phyloP scores from a whole-genome alignment of 2,797 vertebrate genomes.

The Galago senegalensis region DNA sequence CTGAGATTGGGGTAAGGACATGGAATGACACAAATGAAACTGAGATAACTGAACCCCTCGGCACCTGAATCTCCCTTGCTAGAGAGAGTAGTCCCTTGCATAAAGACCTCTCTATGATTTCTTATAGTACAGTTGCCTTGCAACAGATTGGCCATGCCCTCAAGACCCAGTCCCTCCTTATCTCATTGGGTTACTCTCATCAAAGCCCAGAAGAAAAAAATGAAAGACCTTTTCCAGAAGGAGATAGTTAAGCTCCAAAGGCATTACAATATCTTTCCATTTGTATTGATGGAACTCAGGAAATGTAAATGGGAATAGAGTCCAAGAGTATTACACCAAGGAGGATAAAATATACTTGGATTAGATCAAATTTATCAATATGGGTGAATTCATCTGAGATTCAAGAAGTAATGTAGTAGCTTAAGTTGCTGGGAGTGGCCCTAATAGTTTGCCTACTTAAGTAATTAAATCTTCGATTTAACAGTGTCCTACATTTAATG shows the following conservation, averaged over 20 bases:
- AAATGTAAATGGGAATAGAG: slow-evolving; percentile 6
- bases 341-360: slow-evolving; percentile 3
- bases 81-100: neutral
- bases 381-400: slow-evolving; percentile 15
- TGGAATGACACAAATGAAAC: neutral
- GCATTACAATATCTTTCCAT: neutral
- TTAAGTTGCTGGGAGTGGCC: neutral
- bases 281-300: neutral
- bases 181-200: neutral
- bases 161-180: neutral
- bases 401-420: neutral
- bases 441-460: slow-evolving; percentile 13
- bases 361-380: slow-evolving; percentile 38
- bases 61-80: neutral
- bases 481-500: neutral
- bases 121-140: neutral
- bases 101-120: neutral
- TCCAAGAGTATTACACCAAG: neutral
- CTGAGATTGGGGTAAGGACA: neutral
- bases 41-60: neutral
- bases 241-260: neutral
- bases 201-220: neutral
- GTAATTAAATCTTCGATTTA: slow-evolving; percentile 38
- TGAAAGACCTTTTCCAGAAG: neutral
- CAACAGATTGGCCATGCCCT: neutral